Evolutionary conservation across 2,888 invertebrate genomes (phyloP), one percentile per base, ranked within the genome.

Genomic region (Odiellus spinosus): DNA sequence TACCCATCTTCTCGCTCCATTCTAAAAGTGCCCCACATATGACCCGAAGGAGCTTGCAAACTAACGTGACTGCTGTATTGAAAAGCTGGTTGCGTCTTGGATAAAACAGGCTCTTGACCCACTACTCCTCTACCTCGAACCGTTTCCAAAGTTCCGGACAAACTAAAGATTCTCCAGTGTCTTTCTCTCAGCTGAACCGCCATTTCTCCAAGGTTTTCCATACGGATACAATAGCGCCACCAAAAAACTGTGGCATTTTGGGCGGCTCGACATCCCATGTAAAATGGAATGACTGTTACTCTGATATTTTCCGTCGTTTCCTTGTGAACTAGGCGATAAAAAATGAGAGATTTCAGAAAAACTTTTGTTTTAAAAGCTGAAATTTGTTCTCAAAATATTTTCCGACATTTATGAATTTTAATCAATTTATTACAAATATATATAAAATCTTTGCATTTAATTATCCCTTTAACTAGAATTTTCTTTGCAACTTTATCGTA

Each of bases 1-100:
- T 86, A 85, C 2, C 95, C 95, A 68, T 96, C 93, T 66, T 93
- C 88, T 49, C 93, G 76, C 69, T 96, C 95, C 82, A 98, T 85
- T 59, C 91, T 76, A 63, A 95, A 96, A 3, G 91, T 93, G 46
- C 96, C 96, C 91, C 91, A 91, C 88, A 93, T 90, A 63, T 96
- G 95, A 8, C 96, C 96, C 63, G 90, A 88, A 36, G 93, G 90
- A 47, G 93, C 90, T 71, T 95, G 93, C 56, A 96, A 72, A 59
- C 88, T 88, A 45, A 96, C 91, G 67, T 95, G 93, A 66, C 90
- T 91, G 66, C 87, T 88, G 68, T 96, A 96, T 70, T 96, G 96
- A 71, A 95, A 96, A 59, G 93, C 93, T 49, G 95, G 93, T 58
- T 84, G 71, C 52, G 77, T 74, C 51, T 80, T 76, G 40, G 88